These are phyloP conservation scores for Loripinus fragilis DNA, from an alignment of 2,888 invertebrate genomes.

Conservation along the genomic window DNA sequence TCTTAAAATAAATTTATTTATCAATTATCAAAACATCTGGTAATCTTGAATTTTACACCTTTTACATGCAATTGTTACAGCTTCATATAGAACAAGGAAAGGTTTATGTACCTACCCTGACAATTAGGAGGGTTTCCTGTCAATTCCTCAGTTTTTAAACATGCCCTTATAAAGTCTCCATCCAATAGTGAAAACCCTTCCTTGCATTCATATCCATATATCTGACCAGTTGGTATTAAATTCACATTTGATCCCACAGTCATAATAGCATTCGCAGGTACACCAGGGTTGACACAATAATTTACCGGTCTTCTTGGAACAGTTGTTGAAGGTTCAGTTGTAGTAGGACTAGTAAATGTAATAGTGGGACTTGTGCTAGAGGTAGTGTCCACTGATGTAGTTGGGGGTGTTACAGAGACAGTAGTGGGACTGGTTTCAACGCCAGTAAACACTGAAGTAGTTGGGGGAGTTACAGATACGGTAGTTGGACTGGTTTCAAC, in stretches of 20 bases:
- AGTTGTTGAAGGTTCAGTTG: conserved; percentile 15
- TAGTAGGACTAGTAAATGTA: background rate
- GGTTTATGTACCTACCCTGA: conserved; percentile 13
- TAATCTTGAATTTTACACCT: too few species aligned
- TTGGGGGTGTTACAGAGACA: background rate
- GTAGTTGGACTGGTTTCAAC: background rate
- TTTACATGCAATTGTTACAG: too few species aligned
- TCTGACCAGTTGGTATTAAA: conserved; percentile 9
- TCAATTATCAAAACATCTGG: too few species aligned
- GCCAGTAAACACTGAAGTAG: background rate
- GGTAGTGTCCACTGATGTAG: conserved; percentile 10
- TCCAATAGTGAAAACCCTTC: background rate
- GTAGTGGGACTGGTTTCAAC: background rate
- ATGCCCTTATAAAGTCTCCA: conserved; percentile 27
- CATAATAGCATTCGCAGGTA: background rate
- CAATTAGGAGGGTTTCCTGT: conserved; percentile 24
- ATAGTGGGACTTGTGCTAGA: conserved; percentile 15
- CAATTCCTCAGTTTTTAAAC: conserved; percentile 20
- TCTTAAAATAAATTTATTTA: too few species aligned
- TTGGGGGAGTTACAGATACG: background rate
- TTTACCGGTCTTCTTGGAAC: background rate
- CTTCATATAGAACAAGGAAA: too few species aligned
- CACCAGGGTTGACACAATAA: conserved; percentile 13
- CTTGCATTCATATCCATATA: conserved; percentile 24
- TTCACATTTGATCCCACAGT: background rate